phyloP scores from a whole-genome alignment of 1,140 invertebrate species.

The Ridgeia piscesae region DNA sequence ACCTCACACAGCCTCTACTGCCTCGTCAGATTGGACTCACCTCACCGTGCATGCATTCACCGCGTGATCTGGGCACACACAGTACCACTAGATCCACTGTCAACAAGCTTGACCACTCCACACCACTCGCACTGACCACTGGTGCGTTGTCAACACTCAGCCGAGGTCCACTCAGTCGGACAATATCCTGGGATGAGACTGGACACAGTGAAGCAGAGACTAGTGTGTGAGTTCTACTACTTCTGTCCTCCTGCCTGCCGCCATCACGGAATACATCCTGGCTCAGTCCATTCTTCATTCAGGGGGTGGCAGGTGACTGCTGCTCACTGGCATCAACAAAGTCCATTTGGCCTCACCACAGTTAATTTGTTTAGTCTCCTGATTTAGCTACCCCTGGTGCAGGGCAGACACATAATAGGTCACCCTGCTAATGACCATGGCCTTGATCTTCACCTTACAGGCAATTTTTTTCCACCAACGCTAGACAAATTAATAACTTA shows the following conservation, averaged over 20 bases:
- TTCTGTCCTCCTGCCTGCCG: neutral
- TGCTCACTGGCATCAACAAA: neutral
- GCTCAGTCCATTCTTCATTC: neutral
- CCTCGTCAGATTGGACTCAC: neutral
- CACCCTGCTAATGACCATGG: neutral
- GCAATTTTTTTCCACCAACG: neutral
- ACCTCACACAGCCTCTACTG: neutral
- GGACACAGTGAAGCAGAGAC: neutral
- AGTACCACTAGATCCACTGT: neutral
- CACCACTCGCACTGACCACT: neutral
- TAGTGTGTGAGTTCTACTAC: neutral
- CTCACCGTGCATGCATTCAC: neutral
- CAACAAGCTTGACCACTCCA: neutral
- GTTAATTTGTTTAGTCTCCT: neutral
- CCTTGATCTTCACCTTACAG: neutral
- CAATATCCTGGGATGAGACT: neutral
- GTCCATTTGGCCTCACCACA: neutral
- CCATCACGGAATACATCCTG: neutral
- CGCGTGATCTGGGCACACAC: neutral
- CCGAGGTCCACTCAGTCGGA: neutral
- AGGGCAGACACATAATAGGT: neutral
- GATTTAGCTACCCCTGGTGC: neutral
- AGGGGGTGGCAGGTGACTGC: neutral
- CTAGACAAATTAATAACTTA: neutral
- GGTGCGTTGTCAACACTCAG: neutral